Conservation (phyloP, 2,113 vertebrate genomes). For the Gallinago paraguaiae region DNA sequence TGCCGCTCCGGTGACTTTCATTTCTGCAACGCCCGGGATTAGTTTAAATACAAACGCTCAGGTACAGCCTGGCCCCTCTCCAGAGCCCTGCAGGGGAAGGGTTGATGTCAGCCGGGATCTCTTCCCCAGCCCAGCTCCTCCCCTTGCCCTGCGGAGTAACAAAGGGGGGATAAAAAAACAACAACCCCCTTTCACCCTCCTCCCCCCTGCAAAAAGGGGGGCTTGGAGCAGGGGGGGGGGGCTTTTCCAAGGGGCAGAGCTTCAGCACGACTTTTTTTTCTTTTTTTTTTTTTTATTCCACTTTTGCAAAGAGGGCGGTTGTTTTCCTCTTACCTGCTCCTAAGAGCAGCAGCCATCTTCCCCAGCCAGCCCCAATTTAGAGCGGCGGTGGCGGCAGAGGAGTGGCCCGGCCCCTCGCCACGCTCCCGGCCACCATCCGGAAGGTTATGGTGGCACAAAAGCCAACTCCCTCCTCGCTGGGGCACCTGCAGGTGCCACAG, state of each 20-base stretch:
- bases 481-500: accelerated
- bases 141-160: conserved; percentile 35
- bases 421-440: not conserved
- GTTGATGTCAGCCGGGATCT: conserved; percentile 37
- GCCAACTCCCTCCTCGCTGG: not conserved
- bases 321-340: conserved; percentile 3
- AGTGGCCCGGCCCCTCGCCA: not conserved
- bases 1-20: not conserved
- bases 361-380: not conserved
- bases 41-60: conserved; percentile 33
- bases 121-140: conserved; percentile 45
- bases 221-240: not conserved
- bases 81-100: conserved; percentile 21
- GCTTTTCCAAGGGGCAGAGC: not conserved
- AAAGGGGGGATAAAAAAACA: not conserved
- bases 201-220: not conserved
- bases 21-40: not conserved
- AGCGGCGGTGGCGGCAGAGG: not conserved
- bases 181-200: not conserved
- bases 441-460: not conserved
- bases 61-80: conserved; percentile 37
- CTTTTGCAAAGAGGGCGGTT: not conserved
- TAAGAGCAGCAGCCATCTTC: conserved; percentile 22
- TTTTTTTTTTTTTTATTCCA: not conserved
- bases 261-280: not conserved